These are phyloP conservation scores for Leucophora obtusa DNA, from an alignment of 2,888 invertebrate species.

Conservation along the genomic window DNA sequence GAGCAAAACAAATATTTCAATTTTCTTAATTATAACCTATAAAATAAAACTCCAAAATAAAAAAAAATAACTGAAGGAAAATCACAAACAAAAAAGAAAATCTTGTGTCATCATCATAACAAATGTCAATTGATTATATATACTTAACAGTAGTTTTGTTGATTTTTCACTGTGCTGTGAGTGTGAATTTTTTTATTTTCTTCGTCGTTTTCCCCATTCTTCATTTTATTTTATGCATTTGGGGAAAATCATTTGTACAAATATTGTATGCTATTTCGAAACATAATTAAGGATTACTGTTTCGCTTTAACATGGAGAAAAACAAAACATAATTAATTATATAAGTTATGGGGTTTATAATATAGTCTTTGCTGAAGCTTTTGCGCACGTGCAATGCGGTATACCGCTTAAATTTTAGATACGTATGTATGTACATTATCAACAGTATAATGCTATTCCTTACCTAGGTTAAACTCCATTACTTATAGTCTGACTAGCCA, in stretches of 20 bases:
- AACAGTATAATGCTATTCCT: too few relatives aligned
- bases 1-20: slow-evolving; percentile 2
- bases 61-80: neutral
- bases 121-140: slow-evolving; percentile 56
- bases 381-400: too few relatives aligned
- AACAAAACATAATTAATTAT: too few relatives aligned
- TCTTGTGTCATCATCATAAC: slow-evolving; percentile 27
- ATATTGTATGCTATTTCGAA: slow-evolving; percentile 29
- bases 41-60: slow-evolving; percentile 16
- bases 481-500: too few relatives aligned
- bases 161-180: slow-evolving; percentile 16
- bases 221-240: slow-evolving; percentile 16
- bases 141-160: slow-evolving; percentile 40
- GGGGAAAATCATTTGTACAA: slow-evolving; percentile 40
- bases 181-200: slow-evolving; percentile 48
- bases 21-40: slow-evolving; percentile 14
- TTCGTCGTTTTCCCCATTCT: slow-evolving; percentile 30
- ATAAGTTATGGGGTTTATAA: too few relatives aligned
- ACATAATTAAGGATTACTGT: slow-evolving; percentile 53
- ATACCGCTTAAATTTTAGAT: too few relatives aligned
- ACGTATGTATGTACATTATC: too few relatives aligned
- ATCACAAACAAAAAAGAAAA: slow-evolving; percentile 14
- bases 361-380: too few relatives aligned
- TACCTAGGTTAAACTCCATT: too few relatives aligned
- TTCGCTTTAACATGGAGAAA: slow-evolving; percentile 7